phyloP scores from a whole-genome alignment of 2,797 vertebrate species.

The Bucorvus abyssinicus region DNA sequence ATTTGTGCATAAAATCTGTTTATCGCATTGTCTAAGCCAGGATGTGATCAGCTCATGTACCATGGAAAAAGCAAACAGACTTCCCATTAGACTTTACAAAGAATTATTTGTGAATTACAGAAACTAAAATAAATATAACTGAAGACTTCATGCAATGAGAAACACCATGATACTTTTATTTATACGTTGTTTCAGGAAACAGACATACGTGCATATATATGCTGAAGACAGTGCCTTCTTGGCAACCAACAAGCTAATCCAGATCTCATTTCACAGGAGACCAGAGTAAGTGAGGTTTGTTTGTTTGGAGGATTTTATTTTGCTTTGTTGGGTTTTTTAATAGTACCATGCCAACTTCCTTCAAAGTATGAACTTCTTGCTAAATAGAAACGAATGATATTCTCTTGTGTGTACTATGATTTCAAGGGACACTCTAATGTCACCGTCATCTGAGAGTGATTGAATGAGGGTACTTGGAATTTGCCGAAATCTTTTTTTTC shows the following conservation, averaged over 20 bases:
- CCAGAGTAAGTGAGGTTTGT: accelerated
- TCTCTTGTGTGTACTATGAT: background rate
- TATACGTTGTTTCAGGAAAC: background rate
- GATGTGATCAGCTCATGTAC: background rate
- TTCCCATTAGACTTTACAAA: background rate
- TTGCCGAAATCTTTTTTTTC: background rate
- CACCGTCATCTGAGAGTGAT: background rate
- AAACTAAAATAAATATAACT: background rate
- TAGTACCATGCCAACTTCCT: background rate
- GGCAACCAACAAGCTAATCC: background rate
- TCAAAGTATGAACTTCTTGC: background rate
- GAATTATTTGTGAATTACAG: background rate
- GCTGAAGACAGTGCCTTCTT: background rate
- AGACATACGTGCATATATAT: accelerated
- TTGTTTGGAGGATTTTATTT: background rate
- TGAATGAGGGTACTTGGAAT: background rate
- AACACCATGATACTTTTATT: background rate
- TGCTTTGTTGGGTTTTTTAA: background rate
- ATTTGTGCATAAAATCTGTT: slow-evolving; percentile 3
- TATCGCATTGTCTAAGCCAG: background rate
- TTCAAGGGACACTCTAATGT: background rate
- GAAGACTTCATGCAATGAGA: background rate
- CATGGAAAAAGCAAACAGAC: background rate
- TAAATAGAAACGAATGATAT: background rate
- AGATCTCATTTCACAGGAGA: background rate